These are phyloP conservation scores for Drosophila aldrichi DNA, from an alignment of 2,888 invertebrate species.

Conservation along the genomic window DNA sequence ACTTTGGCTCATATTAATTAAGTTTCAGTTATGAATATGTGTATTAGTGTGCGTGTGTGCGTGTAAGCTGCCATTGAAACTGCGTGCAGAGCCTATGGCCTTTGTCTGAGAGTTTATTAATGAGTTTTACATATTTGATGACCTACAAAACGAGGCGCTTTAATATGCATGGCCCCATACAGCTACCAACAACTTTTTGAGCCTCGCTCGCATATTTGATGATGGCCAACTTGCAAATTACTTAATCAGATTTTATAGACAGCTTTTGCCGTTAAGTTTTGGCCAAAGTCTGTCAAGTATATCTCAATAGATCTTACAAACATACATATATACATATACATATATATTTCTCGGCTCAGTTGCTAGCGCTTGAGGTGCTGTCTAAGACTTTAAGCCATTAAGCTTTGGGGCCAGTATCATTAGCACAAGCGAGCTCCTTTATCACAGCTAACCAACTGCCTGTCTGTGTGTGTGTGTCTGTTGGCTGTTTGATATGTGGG, in stretches of 20 bases:
- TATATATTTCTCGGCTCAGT: background rate
- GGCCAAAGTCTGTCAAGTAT: slow-evolving; percentile 17
- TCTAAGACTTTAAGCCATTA: slow-evolving; percentile 57
- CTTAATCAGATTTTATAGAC: slow-evolving; percentile 72
- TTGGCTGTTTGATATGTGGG: slow-evolving; percentile 53
- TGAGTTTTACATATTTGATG: slow-evolving; percentile 72
- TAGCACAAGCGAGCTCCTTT: slow-evolving; percentile 18
- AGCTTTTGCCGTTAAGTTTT: slow-evolving; percentile 17
- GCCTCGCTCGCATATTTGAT: slow-evolving; percentile 69
- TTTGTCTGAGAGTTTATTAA: slow-evolving; percentile 63
- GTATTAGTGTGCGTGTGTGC: background rate
- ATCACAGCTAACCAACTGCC: slow-evolving; percentile 2
- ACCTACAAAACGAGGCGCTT: slow-evolving; percentile 53
- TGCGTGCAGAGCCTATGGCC: slow-evolving; percentile 10
- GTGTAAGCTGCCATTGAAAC: slow-evolving; percentile 8
- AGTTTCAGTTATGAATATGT: slow-evolving; percentile 18
- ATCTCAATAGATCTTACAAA: background rate
- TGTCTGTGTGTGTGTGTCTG: slow-evolving; percentile 3
- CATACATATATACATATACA: background rate
- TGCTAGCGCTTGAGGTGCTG: slow-evolving; percentile 30
- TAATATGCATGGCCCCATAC: slow-evolving; percentile 56
- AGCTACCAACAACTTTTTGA: slow-evolving; percentile 44
- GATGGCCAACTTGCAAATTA: slow-evolving; percentile 72
- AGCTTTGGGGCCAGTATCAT: slow-evolving; percentile 53
- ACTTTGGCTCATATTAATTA: slow-evolving; percentile 62